A percentile compares a stretch with the other conserved stretches of the same genome.
Conservation (phyloP, 2,797 vertebrate species). For the Urophycis tenuis region DNA sequence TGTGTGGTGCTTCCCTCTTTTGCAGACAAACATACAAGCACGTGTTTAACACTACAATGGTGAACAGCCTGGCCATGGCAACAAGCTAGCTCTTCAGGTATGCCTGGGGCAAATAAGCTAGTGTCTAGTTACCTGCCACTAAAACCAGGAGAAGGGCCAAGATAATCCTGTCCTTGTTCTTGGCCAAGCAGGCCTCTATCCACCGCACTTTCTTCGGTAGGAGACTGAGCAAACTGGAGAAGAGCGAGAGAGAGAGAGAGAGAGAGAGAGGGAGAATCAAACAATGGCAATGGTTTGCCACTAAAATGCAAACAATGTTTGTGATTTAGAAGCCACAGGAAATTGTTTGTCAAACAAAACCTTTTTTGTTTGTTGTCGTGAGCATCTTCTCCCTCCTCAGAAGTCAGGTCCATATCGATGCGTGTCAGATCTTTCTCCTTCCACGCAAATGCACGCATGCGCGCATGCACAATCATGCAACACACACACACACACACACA, state of each 20-base stretch:
- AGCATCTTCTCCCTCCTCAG: neutral
- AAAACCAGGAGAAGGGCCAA: constrained; percentile 31
- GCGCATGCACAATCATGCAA: no score
- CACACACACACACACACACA: neutral
- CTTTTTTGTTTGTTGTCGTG: constrained; percentile 22
- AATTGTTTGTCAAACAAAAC: constrained; percentile 16
- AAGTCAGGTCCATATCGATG: constrained; percentile 20
- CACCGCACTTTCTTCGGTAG: constrained; percentile 38
- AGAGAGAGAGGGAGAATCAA: constrained; percentile 2
- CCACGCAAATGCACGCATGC: neutral
- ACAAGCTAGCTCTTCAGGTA: neutral
- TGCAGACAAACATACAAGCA: no score
- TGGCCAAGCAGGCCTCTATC: constrained; percentile 25
- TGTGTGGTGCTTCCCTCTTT: no score
- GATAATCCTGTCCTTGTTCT: constrained; percentile 32
- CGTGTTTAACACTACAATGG: no score
- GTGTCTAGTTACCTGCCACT: constrained; percentile 40
- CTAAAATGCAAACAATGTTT: neutral
- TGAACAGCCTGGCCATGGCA: no score
- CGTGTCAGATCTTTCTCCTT: constrained; percentile 28
- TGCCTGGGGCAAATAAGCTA: neutral
- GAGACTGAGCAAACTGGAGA: neutral
- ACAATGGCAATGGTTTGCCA: neutral
- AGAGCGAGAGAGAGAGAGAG: neutral
- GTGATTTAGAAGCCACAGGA: neutral